These are phyloP conservation scores for Enteromius anoplus DNA, from an alignment of 2,797 vertebrate genomes.

Conservation along the genomic window DNA sequence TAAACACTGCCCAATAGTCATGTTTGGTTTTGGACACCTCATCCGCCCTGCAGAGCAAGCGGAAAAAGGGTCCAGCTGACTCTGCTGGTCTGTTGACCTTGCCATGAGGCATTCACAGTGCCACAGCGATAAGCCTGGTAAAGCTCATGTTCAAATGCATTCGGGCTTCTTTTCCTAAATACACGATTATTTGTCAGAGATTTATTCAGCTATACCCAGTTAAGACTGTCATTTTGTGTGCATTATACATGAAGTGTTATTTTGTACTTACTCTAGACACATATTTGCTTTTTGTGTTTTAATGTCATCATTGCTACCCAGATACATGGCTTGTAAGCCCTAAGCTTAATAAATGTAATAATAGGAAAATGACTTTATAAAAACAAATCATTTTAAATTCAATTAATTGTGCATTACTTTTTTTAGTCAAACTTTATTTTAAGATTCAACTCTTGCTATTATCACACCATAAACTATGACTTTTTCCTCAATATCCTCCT, in stretches of 20 bases:
- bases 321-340: not conserved
- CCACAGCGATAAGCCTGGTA: constrained; percentile 1
- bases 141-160: constrained; percentile 21
- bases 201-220: not conserved
- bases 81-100: constrained; percentile 54
- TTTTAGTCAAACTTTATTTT: not conserved
- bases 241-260: not conserved
- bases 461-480: not conserved
- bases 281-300: not conserved
- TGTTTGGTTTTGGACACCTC: constrained; percentile 50
- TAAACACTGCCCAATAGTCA: constrained; percentile 48
- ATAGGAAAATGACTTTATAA: not conserved
- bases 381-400: not conserved
- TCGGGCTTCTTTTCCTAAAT: constrained; percentile 13
- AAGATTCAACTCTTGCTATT: not conserved
- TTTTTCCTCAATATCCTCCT: not conserved
- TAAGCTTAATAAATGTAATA: not conserved
- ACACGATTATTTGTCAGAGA: not conserved
- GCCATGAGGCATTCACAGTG: constrained; percentile 37
- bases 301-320: not conserved
- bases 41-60: constrained; percentile 39
- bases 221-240: not conserved
- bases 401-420: not conserved
- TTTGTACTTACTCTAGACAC: not conserved
- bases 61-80: constrained; percentile 44